phyloP scores from a whole-genome alignment of 2,113 vertebrate species.

The Larimichthys crocea region DNA sequence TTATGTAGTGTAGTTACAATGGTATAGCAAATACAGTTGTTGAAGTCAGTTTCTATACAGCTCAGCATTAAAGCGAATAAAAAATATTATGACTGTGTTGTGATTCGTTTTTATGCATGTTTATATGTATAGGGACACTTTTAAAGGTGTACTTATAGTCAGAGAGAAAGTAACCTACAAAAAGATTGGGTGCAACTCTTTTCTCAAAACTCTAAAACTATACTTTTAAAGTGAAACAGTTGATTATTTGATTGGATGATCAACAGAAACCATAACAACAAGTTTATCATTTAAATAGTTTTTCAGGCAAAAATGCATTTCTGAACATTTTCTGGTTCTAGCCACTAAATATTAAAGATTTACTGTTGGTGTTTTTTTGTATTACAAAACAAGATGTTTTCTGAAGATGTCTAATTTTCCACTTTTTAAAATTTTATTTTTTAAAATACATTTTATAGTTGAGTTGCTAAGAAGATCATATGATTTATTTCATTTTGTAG shows the following conservation, averaged over 20 bases:
- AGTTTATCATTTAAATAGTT: background rate
- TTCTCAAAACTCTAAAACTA: background rate
- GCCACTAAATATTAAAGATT: background rate
- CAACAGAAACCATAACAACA: background rate
- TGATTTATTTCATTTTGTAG: background rate
- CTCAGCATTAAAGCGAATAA: background rate
- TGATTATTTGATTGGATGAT: background rate
- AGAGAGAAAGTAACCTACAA: background rate
- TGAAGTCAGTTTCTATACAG: background rate
- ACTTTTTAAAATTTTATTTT: too few relatives aligned
- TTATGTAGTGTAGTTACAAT: conserved; percentile 23
- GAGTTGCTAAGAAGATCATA: background rate
- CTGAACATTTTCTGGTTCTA: background rate
- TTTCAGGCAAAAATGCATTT: background rate
- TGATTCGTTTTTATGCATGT: background rate
- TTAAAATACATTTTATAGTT: background rate
- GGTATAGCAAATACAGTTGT: background rate
- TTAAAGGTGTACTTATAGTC: background rate
- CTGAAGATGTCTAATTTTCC: background rate
- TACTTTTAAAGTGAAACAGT: background rate
- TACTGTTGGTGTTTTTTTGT: background rate
- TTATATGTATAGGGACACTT: background rate
- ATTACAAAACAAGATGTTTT: too few relatives aligned
- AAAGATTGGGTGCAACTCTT: background rate
- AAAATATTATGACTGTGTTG: background rate